Percentiles rank a stretch among this genome's conserved stretches.
Evolutionary conservation across 2,113 vertebrate species (phyloP).

Genomic region (Solea solea): DNA sequence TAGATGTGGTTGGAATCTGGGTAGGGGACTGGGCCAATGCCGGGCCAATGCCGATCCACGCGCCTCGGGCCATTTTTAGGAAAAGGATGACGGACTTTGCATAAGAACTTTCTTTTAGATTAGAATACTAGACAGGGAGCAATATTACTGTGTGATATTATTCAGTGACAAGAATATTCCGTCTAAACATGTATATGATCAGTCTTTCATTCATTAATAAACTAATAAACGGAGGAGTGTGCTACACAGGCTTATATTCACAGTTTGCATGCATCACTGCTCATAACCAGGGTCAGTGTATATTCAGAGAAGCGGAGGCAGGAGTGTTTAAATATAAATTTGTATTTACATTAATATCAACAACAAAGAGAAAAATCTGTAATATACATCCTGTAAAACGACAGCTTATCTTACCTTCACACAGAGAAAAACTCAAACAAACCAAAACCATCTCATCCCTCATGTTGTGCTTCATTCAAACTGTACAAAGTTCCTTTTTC

Average conservation of each 20-base stretch:
- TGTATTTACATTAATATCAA: slow-evolving; percentile 98
- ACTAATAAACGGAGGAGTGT: neutral
- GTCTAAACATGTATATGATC: neutral
- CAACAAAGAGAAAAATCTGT: slow-evolving; percentile 85
- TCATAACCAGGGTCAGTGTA: slow-evolving; percentile 7
- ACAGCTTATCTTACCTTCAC: slow-evolving; percentile 72
- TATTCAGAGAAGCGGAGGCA: slow-evolving; percentile 36
- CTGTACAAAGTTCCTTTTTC: slow-evolving; percentile 63
- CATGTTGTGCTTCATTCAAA: slow-evolving; percentile 70
- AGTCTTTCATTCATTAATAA: slow-evolving; percentile 3
- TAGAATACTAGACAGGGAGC: neutral
- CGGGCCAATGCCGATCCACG: no score
- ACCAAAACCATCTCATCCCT: slow-evolving; percentile 47
- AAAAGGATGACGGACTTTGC: no score
- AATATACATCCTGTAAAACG: slow-evolving; percentile 87
- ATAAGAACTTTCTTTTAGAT: neutral
- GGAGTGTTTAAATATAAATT: slow-evolving; percentile 94
- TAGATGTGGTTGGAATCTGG: no score
- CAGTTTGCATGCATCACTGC: neutral
- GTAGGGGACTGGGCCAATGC: no score
- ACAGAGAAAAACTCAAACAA: slow-evolving; percentile 60
- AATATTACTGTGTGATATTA: neutral
- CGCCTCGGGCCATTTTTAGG: no score
- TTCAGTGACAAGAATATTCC: neutral
- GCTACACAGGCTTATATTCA: slow-evolving; percentile 1